A percentile compares a stretch with the other conserved stretches of the same genome.
phyloP scores from a whole-genome alignment of 2,888 invertebrate genomes.

The Argynnis bischoffii region DNA sequence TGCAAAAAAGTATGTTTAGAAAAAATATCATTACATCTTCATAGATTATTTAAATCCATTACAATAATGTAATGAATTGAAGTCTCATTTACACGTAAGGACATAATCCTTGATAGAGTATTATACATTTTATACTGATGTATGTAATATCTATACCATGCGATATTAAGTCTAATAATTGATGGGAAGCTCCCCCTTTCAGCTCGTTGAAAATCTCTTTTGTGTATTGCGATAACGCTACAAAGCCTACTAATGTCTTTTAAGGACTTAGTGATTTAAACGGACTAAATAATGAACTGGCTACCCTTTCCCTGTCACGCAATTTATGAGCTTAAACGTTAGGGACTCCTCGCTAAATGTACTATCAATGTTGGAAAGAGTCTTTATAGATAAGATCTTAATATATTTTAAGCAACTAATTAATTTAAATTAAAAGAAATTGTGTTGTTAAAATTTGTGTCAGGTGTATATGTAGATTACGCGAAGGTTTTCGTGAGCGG shows the following conservation, averaged over 20 bases:
- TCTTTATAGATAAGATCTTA: background rate
- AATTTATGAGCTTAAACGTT: conserved; percentile 70
- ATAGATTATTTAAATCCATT: no score
- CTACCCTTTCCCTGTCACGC: conserved; percentile 70
- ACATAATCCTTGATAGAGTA: conserved; percentile 30
- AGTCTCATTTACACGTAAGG: conserved; percentile 15
- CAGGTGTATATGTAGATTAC: no score
- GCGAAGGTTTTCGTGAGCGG: no score
- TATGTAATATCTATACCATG: conserved; percentile 46
- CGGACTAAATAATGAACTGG: conserved; percentile 80
- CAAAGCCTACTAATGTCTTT: conserved; percentile 82
- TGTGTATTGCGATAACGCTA: conserved; percentile 78
- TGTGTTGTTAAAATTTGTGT: no score
- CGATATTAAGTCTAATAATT: conserved; percentile 64
- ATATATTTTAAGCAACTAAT: background rate
- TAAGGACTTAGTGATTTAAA: conserved; percentile 83
- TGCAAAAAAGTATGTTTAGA: no score
- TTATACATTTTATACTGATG: conserved; percentile 31
- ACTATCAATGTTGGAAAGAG: conserved; percentile 4
- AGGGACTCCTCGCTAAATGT: conserved; percentile 44
- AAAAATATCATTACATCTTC: no score
- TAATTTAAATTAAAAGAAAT: no score
- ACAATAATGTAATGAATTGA: conserved; percentile 7
- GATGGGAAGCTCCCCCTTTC: conserved; percentile 58
- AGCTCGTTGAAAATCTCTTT: conserved; percentile 72